Evolutionary conservation across 1,140 invertebrate genomes (phyloP), one percentile per base, ranked within the genome.

Genomic region (Theocolax elegans): DNA sequence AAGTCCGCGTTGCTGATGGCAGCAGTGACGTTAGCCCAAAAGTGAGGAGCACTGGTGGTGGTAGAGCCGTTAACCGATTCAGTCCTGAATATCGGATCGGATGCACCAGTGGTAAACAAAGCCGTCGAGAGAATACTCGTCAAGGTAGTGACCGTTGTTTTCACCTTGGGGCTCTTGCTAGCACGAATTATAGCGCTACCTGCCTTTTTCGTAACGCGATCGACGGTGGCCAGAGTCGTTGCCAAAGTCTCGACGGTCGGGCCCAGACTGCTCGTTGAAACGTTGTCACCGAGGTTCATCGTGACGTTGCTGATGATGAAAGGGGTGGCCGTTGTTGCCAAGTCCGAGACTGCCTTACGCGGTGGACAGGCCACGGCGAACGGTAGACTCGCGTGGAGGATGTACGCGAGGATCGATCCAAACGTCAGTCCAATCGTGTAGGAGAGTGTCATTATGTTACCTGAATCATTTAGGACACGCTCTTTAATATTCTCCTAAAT

Each of bases 391-490:
- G 89, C 89, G 76, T 96, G 90, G 62, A 96, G 85, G 12, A 94
- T 85, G 77, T 96, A 97, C 1, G 94, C 94, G 48, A 94, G 89
- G 1, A 94, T 81, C 0, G 94, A 94, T 1, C 95, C 95, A 2
- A 91, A 88, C 0, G 94, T 92, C 27, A 97, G 85, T 1, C 95
- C 95, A 44, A 94, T 89, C 77, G 92, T 95, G 79, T 97, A 97
- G 0, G 93, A 94, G 0, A 97, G 78, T 0, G 94, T 97, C 95
- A 97, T 97, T 75, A 97, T 95, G 76, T 97, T 97, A 60, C 94
- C 94, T 91, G 87, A n/a, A n/a, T n/a, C n/a, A n/a, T n/a, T n/a
- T n/a, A n/a, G n/a, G n/a, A n/a, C n/a, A n/a, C n/a, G n/a, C n/a
- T n/a, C n/a, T n/a, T n/a, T n/a, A n/a, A n/a, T n/a, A n/a, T n/a